phyloP scores from a whole-genome alignment of 2,797 vertebrate species.

The Amblyraja radiata region DNA sequence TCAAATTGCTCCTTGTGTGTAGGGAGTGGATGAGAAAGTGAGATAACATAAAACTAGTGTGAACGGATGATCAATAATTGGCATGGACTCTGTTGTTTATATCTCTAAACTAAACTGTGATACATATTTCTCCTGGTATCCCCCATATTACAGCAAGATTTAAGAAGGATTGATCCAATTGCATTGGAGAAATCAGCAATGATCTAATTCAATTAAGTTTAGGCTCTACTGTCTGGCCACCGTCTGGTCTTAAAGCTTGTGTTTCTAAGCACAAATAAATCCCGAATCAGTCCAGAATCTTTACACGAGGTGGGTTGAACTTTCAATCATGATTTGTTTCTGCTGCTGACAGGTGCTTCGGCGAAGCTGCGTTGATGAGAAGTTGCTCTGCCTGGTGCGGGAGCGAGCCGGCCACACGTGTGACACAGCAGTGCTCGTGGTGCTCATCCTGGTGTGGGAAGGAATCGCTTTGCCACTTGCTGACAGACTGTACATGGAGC shows the following conservation, averaged over 20 bases:
- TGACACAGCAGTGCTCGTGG: constrained; percentile 78
- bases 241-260: neutral
- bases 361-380: constrained; percentile 76
- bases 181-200: neutral
- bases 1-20: too few species aligned
- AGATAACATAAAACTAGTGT: too few species aligned
- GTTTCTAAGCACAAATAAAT: neutral
- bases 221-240: neutral
- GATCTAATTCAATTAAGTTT: neutral
- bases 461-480: constrained; percentile 75
- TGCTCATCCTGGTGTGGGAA: constrained; percentile 92
- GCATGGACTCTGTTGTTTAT: too few species aligned
- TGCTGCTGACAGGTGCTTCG: constrained; percentile 76
- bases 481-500: constrained; percentile 78
- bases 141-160: neutral
- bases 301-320: neutral
- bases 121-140: neutral
- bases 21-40: too few species aligned
- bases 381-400: constrained; percentile 85
- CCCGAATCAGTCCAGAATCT: neutral
- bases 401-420: constrained; percentile 82
- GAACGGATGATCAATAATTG: too few species aligned
- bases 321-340: neutral
- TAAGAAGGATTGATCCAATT: neutral
- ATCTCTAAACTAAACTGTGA: neutral